These are phyloP conservation scores for Clarias batrachus DNA, from an alignment of 2,113 vertebrate species.

Conservation along the genomic window DNA sequence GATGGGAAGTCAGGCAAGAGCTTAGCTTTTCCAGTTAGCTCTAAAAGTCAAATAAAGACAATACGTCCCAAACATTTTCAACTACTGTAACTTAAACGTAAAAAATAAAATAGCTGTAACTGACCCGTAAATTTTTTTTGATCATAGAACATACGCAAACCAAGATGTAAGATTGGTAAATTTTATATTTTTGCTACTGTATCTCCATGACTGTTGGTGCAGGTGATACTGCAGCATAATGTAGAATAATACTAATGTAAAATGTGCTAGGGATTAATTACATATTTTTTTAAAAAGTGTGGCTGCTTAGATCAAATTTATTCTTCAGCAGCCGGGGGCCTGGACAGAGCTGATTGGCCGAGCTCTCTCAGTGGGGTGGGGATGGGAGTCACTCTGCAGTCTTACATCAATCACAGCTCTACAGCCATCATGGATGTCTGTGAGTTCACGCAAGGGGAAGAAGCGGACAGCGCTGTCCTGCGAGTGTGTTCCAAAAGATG, in stretches of 20 bases:
- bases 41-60: not conserved
- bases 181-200: not conserved
- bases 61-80: not conserved
- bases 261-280: not conserved
- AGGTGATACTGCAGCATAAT: not conserved
- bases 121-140: not conserved
- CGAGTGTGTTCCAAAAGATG: too few relatives aligned
- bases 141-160: not conserved
- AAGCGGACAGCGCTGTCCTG: too few relatives aligned
- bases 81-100: not conserved
- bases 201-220: not conserved
- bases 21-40: not conserved
- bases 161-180: not conserved
- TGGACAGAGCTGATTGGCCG: too few relatives aligned
- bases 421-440: too few relatives aligned
- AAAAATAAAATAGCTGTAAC: not conserved
- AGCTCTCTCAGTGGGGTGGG: too few relatives aligned
- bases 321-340: too few relatives aligned
- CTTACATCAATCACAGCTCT: too few relatives aligned
- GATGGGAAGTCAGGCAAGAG: not conserved
- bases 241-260: not conserved
- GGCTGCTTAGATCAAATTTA: not conserved
- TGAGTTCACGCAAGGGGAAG: too few relatives aligned
- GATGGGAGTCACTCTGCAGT: too few relatives aligned
- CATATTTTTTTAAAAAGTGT: not conserved